phyloP scores from a whole-genome alignment of 2,797 vertebrate species.

The Schizopygopsis pylzovi region DNA sequence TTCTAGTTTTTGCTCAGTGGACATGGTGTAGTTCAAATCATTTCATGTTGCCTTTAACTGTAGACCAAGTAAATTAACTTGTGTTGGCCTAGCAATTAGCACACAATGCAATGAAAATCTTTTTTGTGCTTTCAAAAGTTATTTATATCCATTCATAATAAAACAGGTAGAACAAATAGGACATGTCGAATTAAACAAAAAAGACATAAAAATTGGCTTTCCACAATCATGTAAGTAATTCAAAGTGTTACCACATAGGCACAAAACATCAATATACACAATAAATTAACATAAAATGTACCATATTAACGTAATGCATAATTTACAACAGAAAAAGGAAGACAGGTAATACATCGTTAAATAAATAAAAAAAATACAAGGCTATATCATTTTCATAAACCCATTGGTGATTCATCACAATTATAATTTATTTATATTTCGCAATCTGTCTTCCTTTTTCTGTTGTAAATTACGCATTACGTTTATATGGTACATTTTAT shows the following conservation, averaged over 20 bases:
- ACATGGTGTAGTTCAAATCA: background rate
- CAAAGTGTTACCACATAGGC: background rate
- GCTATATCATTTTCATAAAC: no score
- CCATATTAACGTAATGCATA: background rate
- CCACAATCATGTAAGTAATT: background rate
- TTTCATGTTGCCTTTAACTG: background rate
- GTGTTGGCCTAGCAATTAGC: background rate
- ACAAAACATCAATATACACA: background rate
- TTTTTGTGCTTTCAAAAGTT: background rate
- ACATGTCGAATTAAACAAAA: background rate
- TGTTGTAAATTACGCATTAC: background rate
- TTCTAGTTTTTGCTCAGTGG: background rate
- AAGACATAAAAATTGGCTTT: background rate
- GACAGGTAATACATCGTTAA: no score
- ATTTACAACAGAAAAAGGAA: background rate
- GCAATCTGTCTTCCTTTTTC: background rate
- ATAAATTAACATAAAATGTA: background rate
- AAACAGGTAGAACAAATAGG: background rate
- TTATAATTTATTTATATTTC: conserved; percentile 1
- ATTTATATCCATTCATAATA: background rate
- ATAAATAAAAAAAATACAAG: no score
- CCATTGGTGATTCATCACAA: background rate
- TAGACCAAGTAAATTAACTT: background rate
- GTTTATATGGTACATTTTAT: background rate
- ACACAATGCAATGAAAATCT: background rate